phyloP scores from a whole-genome alignment of 2,888 invertebrate species.

The Protula sp. region DNA sequence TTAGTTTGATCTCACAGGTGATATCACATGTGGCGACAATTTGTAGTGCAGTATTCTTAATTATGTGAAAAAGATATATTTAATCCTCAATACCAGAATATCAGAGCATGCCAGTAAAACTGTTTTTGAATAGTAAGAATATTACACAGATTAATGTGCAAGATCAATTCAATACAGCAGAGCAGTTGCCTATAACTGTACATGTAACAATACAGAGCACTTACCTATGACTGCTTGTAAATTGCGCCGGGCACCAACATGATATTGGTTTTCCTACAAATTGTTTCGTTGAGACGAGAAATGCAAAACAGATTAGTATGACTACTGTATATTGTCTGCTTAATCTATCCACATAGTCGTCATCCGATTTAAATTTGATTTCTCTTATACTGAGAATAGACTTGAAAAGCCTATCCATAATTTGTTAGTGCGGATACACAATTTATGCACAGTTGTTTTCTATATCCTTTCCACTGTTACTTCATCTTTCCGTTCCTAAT shows the following conservation, averaged over 20 bases:
- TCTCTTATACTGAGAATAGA: conserved; percentile 25
- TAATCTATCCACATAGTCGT: conserved; percentile 28
- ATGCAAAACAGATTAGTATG: conserved; percentile 26
- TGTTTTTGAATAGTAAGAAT: no score
- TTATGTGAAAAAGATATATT: no score
- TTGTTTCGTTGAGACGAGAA: conserved; percentile 28
- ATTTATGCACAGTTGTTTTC: no score
- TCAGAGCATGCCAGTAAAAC: no score
- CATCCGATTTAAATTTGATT: conserved; percentile 28
- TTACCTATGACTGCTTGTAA: conserved; percentile 23
- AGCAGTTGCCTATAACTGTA: no score
- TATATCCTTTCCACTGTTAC: not conserved
- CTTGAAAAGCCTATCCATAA: conserved; percentile 29
- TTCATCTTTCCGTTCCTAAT: not conserved
- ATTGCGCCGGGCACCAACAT: conserved; percentile 30
- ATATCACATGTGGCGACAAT: no score
- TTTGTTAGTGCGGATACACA: no score
- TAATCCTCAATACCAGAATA: no score
- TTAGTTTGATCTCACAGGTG: no score
- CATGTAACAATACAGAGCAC: not conserved
- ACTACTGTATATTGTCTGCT: conserved; percentile 27
- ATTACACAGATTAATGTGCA: no score
- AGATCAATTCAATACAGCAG: no score
- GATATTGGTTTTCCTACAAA: conserved; percentile 27
- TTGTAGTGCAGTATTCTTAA: no score